Evolutionary conservation across 2,113 vertebrate genomes (phyloP), one percentile per base, ranked within the genome.

Genomic region (Promerops cafer): DNA sequence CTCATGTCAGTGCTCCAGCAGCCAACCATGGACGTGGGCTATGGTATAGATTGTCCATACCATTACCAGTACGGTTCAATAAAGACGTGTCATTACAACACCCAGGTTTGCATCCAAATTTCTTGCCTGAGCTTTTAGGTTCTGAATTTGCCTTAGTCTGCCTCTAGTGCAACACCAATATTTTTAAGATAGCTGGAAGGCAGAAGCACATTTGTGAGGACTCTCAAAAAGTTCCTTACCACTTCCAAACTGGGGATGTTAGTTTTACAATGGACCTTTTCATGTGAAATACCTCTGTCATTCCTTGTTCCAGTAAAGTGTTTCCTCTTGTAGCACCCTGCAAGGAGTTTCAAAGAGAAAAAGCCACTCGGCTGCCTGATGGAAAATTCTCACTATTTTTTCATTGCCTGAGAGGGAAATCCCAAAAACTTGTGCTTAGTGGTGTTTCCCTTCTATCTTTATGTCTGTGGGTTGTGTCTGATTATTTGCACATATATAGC

Each of bases 1-100:
- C 44, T 91, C 0, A 0, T 40, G 14, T 28, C 40, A n/a, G 66
- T 45, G 45, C 28, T 59, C 70, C 57, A 56, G 64, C 44, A 60
- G 66, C 70, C 80, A 50, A 0, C n/a, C 45, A 13, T 28, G 26
- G 49, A 6, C 1, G 0, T 13, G 17, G 39, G 30, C 35, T 63
- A 16, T 17, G 18, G 30, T 47, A 26, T 9, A 59, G 54, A 23
- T 39, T 59, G 35, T 28, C 30, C 76, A 26, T 31, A 16, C 7
- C 2, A 2, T 49, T 60, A 45, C 27, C 82, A 11, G 23, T 26
- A 21, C 44, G 78, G 6, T 42, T 65, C 21, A 85, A 10, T 31
- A 66, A 39, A 85, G 28, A 53, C 8, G 3, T 64, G 27, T 50
- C 47, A 44, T 16, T 89, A 52, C 39, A 52, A 77, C 91, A 28